Evolutionary conservation across 1,140 invertebrate species (phyloP).

Genomic region (Philaenus spumarius): DNA sequence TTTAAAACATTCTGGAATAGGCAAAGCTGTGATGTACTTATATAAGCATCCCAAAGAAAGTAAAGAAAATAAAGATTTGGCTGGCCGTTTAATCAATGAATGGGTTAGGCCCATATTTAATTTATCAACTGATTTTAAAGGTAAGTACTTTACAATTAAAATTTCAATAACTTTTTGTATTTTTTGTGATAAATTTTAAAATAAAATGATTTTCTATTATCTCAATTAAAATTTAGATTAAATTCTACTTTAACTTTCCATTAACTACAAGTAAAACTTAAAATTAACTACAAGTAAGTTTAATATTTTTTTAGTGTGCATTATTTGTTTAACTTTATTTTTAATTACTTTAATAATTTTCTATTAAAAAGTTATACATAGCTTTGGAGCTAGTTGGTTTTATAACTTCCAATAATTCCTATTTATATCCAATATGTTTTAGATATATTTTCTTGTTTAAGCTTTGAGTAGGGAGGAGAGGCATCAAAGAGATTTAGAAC

Average conservation of each 20-base stretch:
- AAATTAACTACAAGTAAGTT: no score
- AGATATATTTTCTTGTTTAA: constrained; percentile 34
- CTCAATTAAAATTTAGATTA: constrained; percentile 4
- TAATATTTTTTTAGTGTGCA: no score
- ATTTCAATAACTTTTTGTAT: neutral
- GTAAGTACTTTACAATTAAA: constrained; percentile 31
- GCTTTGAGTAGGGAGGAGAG: constrained; percentile 79
- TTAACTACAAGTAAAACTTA: no score
- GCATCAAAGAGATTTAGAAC: constrained; percentile 83
- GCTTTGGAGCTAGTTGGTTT: no score
- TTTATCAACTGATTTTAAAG: constrained; percentile 90
- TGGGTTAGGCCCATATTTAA: constrained; percentile 98
- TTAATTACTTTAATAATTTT: no score
- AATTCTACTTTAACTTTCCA: neutral
- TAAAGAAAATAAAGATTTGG: constrained; percentile 84
- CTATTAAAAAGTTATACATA: no score
- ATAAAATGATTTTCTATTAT: no score
- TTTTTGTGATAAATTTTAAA: neutral
- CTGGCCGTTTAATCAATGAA: constrained; percentile 89
- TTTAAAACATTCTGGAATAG: constrained; percentile 90
- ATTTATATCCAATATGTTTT: no score
- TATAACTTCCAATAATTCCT: no score
- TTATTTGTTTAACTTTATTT: no score
- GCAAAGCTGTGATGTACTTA: constrained; percentile 98
- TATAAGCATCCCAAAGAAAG: constrained; percentile 98